Conservation (phyloP, 2,797 vertebrate genomes). For the Hemitrygon akajei region DNA sequence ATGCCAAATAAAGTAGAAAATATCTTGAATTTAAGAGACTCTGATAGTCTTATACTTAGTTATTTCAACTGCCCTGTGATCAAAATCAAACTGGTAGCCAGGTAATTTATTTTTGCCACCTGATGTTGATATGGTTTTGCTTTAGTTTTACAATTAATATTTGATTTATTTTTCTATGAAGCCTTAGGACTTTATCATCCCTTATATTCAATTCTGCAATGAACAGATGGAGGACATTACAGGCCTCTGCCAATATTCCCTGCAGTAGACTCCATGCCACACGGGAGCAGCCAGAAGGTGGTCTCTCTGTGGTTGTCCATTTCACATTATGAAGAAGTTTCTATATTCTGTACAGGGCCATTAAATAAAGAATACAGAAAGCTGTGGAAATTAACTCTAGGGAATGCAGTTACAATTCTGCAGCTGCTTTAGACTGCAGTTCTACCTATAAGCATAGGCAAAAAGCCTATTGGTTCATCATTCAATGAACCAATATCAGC, state of each 20-base stretch:
- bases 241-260: background rate
- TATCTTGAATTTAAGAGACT: background rate
- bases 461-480: background rate
- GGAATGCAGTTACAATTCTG: background rate
- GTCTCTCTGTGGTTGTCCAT: background rate
- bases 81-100: background rate
- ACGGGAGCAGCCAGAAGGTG: background rate
- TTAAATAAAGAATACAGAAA: background rate
- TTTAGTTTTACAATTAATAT: background rate
- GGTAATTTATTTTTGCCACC: background rate
- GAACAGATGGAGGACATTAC: background rate
- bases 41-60: background rate
- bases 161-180: background rate
- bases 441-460: background rate
- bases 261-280: background rate
- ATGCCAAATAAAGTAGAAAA: background rate
- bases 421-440: background rate
- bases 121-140: background rate
- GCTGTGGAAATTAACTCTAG: background rate
- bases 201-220: background rate
- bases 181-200: background rate
- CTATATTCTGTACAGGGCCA: background rate
- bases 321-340: background rate
- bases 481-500: background rate
- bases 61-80: background rate